Percentiles rank a stretch among this genome's conserved stretches.
Conservation (phyloP, 2,888 invertebrate species). For the Latrodectus elegans region DNA sequence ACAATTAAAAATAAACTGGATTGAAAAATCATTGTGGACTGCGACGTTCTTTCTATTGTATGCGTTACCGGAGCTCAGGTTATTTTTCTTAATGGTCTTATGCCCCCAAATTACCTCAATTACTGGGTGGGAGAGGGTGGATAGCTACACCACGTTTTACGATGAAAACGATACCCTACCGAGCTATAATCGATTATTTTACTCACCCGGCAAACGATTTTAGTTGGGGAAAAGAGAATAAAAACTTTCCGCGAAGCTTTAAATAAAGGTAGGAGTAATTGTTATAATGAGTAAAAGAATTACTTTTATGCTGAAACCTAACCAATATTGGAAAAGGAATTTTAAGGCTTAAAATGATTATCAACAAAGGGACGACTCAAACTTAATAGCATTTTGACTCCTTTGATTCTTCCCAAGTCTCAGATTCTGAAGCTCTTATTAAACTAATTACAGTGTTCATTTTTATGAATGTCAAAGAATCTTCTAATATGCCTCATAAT, state of each 20-base stretch:
- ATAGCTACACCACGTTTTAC: slow-evolving; percentile 45
- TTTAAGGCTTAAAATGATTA: slow-evolving; percentile 6
- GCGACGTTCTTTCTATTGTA: slow-evolving; percentile 45
- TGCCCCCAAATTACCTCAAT: slow-evolving; percentile 68
- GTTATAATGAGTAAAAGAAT: slow-evolving; percentile 38
- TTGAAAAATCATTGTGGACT: slow-evolving; percentile 66
- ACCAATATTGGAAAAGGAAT: slow-evolving; percentile 37
- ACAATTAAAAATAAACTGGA: slow-evolving; percentile 68
- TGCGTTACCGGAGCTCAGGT: slow-evolving; percentile 37
- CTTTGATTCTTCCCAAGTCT: neutral
- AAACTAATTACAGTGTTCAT: no score
- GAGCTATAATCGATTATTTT: slow-evolving; percentile 54
- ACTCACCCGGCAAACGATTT: slow-evolving; percentile 36
- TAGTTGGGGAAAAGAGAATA: slow-evolving; percentile 26
- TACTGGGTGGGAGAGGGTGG: slow-evolving; percentile 38
- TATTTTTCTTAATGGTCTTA: slow-evolving; percentile 65
- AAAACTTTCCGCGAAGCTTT: slow-evolving; percentile 33
- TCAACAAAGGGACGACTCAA: neutral
- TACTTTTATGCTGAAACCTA: slow-evolving; percentile 13
- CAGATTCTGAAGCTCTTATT: neutral
- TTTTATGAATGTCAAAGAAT: no score
- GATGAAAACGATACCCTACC: slow-evolving; percentile 50
- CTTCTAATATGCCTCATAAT: no score
- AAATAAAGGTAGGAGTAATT: slow-evolving; percentile 12
- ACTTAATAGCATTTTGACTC: neutral